phyloP scores from a whole-genome alignment of 2,888 invertebrate genomes.

The Trissolcus japonicus region DNA sequence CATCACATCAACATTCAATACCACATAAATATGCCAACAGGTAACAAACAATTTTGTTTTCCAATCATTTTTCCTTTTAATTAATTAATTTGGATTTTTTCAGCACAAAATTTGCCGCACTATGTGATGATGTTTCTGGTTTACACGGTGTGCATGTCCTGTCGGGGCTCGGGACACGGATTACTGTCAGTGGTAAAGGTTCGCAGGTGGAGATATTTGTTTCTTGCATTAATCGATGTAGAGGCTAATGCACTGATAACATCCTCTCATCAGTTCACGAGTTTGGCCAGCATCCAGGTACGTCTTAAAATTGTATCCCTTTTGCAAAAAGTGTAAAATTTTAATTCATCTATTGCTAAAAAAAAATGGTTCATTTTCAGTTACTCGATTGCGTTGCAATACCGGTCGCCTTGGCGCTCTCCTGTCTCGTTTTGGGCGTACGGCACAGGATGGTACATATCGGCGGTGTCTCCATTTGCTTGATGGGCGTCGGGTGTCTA shows the following conservation, averaged over 20 bases:
- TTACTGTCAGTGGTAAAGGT: conserved; percentile 81
- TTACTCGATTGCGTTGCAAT: conserved; percentile 91
- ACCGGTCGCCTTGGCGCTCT: conserved; percentile 86
- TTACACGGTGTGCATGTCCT: conserved; percentile 86
- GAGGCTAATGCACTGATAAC: conserved; percentile 90
- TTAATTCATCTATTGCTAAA: no score
- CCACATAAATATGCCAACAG: conserved; percentile 85
- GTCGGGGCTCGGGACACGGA: conserved; percentile 81
- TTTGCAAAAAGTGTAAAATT: not conserved
- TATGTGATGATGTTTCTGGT: conserved; percentile 86
- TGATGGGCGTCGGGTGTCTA: conserved; percentile 89
- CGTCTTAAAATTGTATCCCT: conserved; percentile 6
- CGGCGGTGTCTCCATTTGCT: conserved; percentile 86
- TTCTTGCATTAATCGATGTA: conserved; percentile 89
- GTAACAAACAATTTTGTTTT: conserved; percentile 67
- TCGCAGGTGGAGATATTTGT: conserved; percentile 86
- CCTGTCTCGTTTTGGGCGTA: conserved; percentile 86
- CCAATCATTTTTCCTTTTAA: not conserved
- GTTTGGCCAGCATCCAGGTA: conserved; percentile 85
- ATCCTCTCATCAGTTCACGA: conserved; percentile 86
- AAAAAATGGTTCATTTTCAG: conserved; percentile 77
- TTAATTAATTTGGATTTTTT: not conserved
- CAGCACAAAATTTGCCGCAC: conserved; percentile 87
- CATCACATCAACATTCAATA: conserved; percentile 83
- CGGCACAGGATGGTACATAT: conserved; percentile 86